Evolutionary conservation across 1,140 invertebrate species (phyloP).

Genomic region (Chelonus insularis): DNA sequence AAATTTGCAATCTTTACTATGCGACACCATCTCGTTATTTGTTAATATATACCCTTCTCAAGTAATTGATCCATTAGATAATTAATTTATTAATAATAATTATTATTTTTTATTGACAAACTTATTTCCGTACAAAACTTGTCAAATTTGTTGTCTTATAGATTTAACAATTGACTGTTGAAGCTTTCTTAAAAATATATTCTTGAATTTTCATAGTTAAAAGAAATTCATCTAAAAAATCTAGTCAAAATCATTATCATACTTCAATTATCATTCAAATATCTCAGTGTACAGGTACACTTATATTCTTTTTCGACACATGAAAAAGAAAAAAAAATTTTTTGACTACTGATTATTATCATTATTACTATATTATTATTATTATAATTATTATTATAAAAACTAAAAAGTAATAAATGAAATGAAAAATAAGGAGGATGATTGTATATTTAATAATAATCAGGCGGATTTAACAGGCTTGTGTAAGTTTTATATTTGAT

Average conservation of each 20-base stretch:
- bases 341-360: constrained; percentile 51
- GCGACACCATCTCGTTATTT: constrained; percentile 8
- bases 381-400: constrained; percentile 34
- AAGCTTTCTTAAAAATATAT: constrained; percentile 24
- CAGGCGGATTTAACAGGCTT: constrained; percentile 51
- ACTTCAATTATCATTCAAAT: not conserved
- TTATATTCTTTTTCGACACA: constrained; percentile 30
- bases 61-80: not conserved
- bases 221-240: constrained; percentile 37
- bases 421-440: constrained; percentile 33
- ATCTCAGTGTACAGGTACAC: not conserved
- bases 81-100: too few relatives aligned
- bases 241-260: constrained; percentile 51
- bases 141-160: too few relatives aligned
- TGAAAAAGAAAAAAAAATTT: constrained; percentile 54
- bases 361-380: too few relatives aligned
- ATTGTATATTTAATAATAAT: constrained; percentile 47
- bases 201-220: constrained; percentile 2
- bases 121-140: too few relatives aligned
- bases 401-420: constrained; percentile 23
- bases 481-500: constrained; percentile 59
- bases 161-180: too few relatives aligned
- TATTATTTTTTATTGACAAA: too few relatives aligned
- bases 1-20: not conserved
- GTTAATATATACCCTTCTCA: constrained; percentile 1